Base-by-base conservation (phyloP, 2,113 vertebrate genomes). In the Ariopsis seemanni region DNA sequence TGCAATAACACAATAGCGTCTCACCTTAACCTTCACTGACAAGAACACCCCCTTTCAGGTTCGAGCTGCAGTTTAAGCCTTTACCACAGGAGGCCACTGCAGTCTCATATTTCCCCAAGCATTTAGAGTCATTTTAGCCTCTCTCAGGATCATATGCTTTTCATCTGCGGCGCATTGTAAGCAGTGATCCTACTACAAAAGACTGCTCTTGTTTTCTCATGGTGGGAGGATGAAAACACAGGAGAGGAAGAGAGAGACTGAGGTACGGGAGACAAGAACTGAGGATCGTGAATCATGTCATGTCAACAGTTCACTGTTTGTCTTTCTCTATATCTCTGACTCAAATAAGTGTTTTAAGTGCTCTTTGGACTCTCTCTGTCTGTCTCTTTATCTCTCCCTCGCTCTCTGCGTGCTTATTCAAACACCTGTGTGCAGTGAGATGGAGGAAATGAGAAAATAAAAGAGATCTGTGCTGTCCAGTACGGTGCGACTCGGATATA, bases 61-160 rank as follows among this genome's bases (percentile, higher is more conserved):
- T 78, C 52, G 20, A 74, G 8, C 42, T 77, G 85, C 82, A 79
- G 62, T 89, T 88, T 42, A 17, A 2, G 12, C 58, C 34, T 75
- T 55, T 17, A 55, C 90, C 92, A 92, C 89, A 82, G 72, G 91
- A 90, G 86, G 86, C 79, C 87, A 77, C 87, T 85, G 87, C 74
- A 71, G 57, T 69, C 77, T 87, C 84, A 58, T 34, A 79, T 55
- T 85, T 71, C 25, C 62, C 34, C 42, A 27, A n/a, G 71, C 71
- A 69, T 57, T 86, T 85, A 90, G 89, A 91, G 91, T 88, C 71
- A 92, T 92, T 93, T 92, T 92, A 94, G 91, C 87, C 90, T 94
- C 92, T 93, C 93, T 93, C 94, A 93, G 92, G 92, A 94, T 92
- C 92, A 93, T 89, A 90, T 90, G 94, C 92, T 93, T 94, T 94